A percentile compares a stretch with the other conserved stretches of the same genome.
Evolutionary conservation across 2,113 vertebrate genomes (phyloP).

Genomic region (Siniperca chuatsi): DNA sequence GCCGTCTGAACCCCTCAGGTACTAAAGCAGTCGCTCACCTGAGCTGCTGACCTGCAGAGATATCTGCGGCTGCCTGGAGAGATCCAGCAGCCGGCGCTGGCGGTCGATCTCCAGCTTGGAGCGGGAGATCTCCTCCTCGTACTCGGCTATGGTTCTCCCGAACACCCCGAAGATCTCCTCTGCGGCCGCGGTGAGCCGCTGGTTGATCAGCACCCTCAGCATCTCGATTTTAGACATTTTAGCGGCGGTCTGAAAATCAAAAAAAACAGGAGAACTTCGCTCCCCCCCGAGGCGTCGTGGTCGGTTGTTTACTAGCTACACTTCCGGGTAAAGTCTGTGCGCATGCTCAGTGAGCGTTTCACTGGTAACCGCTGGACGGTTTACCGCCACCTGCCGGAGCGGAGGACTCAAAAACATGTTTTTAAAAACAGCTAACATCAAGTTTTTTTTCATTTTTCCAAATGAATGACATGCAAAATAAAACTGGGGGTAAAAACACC

Average conservation of each 20-base stretch:
- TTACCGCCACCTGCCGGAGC: slow-evolving; percentile 11
- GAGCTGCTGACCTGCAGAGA: neutral
- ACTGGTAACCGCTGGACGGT: accelerated
- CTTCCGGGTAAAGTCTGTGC: slow-evolving; percentile 21
- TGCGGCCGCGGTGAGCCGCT: slow-evolving; percentile 61
- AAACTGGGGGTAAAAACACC: too few relatives aligned
- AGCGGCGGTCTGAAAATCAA: accelerated
- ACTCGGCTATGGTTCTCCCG: slow-evolving; percentile 55
- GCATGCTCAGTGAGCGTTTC: slow-evolving; percentile 30
- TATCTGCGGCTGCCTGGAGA: slow-evolving; percentile 21
- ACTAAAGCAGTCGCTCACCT: neutral
- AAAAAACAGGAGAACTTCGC: neutral
- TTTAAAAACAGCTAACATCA: too few relatives aligned
- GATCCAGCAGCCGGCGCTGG: slow-evolving; percentile 53
- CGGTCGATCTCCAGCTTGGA: slow-evolving; percentile 60
- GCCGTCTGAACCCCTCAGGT: too few relatives aligned
- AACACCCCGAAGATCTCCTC: slow-evolving; percentile 69
- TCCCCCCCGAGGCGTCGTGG: neutral
- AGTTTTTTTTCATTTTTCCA: too few relatives aligned
- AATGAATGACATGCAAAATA: too few relatives aligned
- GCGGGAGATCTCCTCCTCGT: slow-evolving; percentile 63
- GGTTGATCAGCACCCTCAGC: slow-evolving; percentile 62
- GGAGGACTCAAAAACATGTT: neutral
- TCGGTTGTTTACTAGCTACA: slow-evolving; percentile 20
- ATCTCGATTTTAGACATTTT: slow-evolving; percentile 61